Percentiles rank a stretch among this genome's conserved stretches.
Evolutionary conservation across 2,888 invertebrate species (phyloP).

Genomic region (Hydroisotoma schaefferi): DNA sequence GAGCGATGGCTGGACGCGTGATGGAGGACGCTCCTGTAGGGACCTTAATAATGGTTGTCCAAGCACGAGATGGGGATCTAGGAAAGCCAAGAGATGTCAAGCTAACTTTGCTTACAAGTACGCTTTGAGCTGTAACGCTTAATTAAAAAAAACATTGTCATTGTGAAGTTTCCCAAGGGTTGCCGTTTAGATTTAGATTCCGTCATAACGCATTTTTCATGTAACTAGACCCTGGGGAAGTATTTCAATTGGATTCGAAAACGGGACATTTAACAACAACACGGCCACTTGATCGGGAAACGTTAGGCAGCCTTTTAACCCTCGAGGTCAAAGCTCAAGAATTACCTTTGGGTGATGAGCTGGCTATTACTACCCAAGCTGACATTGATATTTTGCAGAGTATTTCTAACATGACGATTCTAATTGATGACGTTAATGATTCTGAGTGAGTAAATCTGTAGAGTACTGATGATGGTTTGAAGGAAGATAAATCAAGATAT

Average conservation of each 20-base stretch:
- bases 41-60: conserved; percentile 71
- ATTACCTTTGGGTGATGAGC: conserved; percentile 38
- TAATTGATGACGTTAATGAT: conserved; percentile 84
- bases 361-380: conserved; percentile 18
- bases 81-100: conserved; percentile 75
- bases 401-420: conserved; percentile 71
- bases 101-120: conserved; percentile 76
- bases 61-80: conserved; percentile 78
- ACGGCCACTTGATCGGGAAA: conserved; percentile 79
- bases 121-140: no score
- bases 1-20: conserved; percentile 72
- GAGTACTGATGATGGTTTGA: neutral
- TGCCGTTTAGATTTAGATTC: no score
- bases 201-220: neutral
- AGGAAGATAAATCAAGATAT: no score
- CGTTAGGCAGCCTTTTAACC: conserved; percentile 58
- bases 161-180: no score
- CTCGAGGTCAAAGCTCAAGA: conserved; percentile 46
- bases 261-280: conserved; percentile 77
- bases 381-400: conserved; percentile 52
- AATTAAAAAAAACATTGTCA: no score
- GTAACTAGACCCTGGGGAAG: conserved; percentile 76
- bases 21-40: conserved; percentile 80
- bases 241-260: conserved; percentile 73
- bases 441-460: conserved; percentile 58